Percentiles rank a stretch among this genome's conserved stretches.
Evolutionary conservation across 2,888 invertebrate species (phyloP).

Genomic region (Himalopsyche kuldschensis): DNA sequence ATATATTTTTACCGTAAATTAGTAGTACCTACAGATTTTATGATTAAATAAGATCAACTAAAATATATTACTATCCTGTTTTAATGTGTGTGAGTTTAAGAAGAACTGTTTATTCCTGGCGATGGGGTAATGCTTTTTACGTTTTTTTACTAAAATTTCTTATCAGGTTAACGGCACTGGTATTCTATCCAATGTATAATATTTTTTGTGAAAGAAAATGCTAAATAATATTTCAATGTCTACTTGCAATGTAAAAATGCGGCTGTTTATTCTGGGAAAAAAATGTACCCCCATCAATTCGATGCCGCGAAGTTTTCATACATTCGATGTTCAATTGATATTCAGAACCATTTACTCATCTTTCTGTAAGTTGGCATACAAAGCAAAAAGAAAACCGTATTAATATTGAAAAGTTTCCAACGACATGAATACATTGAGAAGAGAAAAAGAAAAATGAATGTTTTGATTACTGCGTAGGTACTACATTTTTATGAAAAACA

Average conservation of each 20-base stretch:
- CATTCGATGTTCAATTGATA: neutral
- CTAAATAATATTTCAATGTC: neutral
- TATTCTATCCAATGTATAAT: no score
- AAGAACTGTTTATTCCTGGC: no score
- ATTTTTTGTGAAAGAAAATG: neutral
- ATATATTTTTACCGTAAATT: no score
- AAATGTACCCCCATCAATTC: neutral
- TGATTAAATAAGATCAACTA: no score
- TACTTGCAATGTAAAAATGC: neutral
- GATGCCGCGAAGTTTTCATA: neutral
- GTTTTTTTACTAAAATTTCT: no score
- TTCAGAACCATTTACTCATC: neutral
- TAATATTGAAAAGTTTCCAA: neutral
- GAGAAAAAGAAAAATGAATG: neutral
- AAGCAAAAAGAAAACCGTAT: neutral
- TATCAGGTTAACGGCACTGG: no score
- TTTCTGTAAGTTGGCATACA: neutral
- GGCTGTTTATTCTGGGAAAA: neutral
- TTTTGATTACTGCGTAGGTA: neutral
- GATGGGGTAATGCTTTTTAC: no score
- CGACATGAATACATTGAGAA: neutral
- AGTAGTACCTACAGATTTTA: no score
- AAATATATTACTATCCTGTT: no score
- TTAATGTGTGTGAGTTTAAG: no score
- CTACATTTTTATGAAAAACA: neutral